Evolutionary conservation across 1,140 invertebrate species (phyloP).

Genomic region (Ganaspis sp.): DNA sequence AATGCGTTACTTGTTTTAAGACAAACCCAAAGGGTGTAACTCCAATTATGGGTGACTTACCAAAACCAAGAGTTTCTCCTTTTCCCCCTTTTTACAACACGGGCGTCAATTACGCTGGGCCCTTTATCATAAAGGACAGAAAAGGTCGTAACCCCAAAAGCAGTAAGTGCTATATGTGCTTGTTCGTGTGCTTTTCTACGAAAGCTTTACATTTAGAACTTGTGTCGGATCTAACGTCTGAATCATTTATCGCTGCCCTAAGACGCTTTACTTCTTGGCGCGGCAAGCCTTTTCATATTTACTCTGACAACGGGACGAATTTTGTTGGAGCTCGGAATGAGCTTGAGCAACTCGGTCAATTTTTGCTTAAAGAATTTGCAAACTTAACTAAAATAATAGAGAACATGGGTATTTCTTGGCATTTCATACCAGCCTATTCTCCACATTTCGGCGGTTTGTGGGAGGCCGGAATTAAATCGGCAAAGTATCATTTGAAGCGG

Average conservation of each 20-base stretch:
- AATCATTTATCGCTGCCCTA: constrained; percentile 55
- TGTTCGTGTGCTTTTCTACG: constrained; percentile 39
- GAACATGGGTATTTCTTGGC: constrained; percentile 47
- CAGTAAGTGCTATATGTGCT: constrained; percentile 38
- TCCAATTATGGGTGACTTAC: constrained; percentile 50
- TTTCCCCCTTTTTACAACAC: constrained; percentile 51
- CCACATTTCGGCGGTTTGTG: constrained; percentile 64
- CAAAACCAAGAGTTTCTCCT: background rate
- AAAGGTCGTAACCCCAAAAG: constrained; percentile 38
- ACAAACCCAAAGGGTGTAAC: constrained; percentile 29
- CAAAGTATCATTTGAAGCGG: constrained; percentile 47
- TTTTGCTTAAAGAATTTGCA: constrained; percentile 20
- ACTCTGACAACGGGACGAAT: constrained; percentile 66
- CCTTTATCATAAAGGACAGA: constrained; percentile 59
- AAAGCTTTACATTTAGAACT: constrained; percentile 63
- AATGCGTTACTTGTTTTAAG: constrained; percentile 40
- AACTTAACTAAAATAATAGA: background rate
- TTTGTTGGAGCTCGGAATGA: constrained; percentile 60
- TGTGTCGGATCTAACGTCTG: constrained; percentile 55
- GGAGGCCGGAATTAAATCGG: constrained; percentile 56
- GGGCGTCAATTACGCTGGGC: constrained; percentile 65
- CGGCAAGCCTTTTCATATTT: constrained; percentile 48
- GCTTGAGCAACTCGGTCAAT: constrained; percentile 46
- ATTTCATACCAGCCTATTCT: constrained; percentile 62
- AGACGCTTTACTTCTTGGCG: constrained; percentile 55